Base-by-base conservation (phyloP, 2,888 invertebrate genomes). In the Eupithecia pulchellata region DNA sequence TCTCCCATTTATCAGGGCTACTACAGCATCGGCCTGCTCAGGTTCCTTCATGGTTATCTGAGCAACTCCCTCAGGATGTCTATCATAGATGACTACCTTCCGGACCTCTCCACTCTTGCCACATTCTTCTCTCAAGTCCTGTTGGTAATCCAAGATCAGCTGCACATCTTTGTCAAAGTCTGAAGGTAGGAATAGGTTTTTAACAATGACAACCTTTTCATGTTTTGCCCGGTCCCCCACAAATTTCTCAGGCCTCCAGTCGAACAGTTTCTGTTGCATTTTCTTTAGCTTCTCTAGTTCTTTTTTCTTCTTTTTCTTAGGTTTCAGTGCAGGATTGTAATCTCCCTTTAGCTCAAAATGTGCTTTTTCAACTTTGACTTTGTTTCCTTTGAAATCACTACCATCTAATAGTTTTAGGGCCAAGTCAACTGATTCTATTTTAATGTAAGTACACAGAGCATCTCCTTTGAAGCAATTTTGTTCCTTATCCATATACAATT, bases 161-260 rank as follows among this genome's bases (percentile, higher is more conserved):
- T 97, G 96, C 1, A 99, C 98, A 81, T 99, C 97, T 72, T 96
- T 96, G 91, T 98, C 98, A 92, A 99, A 99, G 80, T 98, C 96
- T 73, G 96, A 95, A 0, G 98, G 97, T 73, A 97, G 96, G 89
- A 99, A 99, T 67, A 99, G 95, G 89, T 99, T 99, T 87, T 98
- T 98, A 13, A 99, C 95, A 64, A 99, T 97, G 0, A 99, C 98
- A 64, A 98, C 95, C 84, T 96, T 96, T 88, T 99, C 99, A 87
- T 98, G 96, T 86, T 98, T 98, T 0, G 96, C 95, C 65, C 98
- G 95, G 83, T 98, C 97, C 1, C 98, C 98, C 39, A 97, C 93
- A 86, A 98, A 95, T 87, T 98, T 98, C 81, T 99, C 99, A 0
- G 99, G 99, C 73, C 98, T 95, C 99, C 99, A 99, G 88, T 98